Percentiles rank a stretch among this genome's conserved stretches.
Evolutionary conservation across 2,113 vertebrate species (phyloP).

Genomic region (Muntiacus muntjak): DNA sequence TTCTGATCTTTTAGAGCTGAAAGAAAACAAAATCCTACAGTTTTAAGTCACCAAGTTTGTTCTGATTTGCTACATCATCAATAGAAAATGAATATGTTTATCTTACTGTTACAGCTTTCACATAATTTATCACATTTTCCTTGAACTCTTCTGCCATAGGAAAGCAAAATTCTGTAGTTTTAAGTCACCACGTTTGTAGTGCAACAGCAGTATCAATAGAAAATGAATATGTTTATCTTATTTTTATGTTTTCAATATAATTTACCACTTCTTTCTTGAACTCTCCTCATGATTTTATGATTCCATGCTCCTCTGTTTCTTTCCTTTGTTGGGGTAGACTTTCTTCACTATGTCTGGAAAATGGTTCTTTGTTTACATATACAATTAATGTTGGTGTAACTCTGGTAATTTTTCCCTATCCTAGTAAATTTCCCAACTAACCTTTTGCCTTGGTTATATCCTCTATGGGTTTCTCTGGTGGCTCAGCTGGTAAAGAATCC

Average conservation of each 20-base stretch:
- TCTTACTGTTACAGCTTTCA: neutral
- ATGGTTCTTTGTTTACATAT: neutral
- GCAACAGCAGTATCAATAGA: neutral
- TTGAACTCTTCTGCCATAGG: neutral
- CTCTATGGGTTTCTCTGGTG: neutral
- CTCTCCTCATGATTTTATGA: neutral
- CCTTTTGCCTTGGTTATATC: neutral
- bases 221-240: neutral
- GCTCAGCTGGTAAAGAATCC: neutral
- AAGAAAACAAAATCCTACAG: neutral
- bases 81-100: neutral
- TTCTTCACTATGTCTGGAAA: neutral
- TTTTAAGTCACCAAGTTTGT: neutral
- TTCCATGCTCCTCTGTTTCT: neutral
- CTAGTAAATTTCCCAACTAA: neutral
- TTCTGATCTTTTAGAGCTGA: neutral
- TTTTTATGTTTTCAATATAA: neutral
- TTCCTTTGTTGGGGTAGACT: neutral
- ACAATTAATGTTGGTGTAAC: neutral
- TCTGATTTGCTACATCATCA: neutral
- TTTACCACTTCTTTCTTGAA: neutral
- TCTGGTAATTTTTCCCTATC: neutral
- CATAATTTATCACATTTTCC: neutral
- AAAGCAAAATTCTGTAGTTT: neutral
- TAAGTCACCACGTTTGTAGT: neutral